Evolutionary conservation across 2,888 invertebrate genomes (phyloP).

Genomic region (Dinocampus coccinellae): DNA sequence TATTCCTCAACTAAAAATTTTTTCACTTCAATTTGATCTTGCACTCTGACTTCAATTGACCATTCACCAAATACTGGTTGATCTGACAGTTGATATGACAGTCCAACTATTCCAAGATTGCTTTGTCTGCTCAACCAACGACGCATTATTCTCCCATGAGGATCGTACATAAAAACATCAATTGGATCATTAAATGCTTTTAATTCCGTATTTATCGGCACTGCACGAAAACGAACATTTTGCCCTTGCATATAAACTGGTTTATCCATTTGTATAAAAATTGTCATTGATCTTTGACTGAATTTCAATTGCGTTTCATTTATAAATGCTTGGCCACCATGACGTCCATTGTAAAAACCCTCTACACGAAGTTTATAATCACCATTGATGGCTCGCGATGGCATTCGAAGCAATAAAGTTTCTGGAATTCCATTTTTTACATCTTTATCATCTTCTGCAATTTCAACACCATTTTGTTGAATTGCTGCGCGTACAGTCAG

Average conservation of each 20-base stretch:
- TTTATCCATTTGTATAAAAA: constrained; percentile 95
- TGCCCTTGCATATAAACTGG: constrained; percentile 96
- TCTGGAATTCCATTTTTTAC: constrained; percentile 90
- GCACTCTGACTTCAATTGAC: constrained; percentile 89
- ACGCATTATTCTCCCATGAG: constrained; percentile 87
- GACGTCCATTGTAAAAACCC: constrained; percentile 82
- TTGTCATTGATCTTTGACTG: constrained; percentile 92
- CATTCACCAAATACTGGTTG: constrained; percentile 94
- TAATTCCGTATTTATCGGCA: constrained; percentile 93
- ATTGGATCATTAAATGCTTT: constrained; percentile 92
- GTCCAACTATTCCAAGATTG: constrained; percentile 92
- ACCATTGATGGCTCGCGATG: constrained; percentile 85
- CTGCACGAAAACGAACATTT: constrained; percentile 88
- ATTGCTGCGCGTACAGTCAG: constrained; percentile 91
- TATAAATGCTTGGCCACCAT: constrained; percentile 89
- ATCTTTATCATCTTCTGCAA: constrained; percentile 84
- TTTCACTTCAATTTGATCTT: constrained; percentile 89
- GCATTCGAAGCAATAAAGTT: constrained; percentile 91
- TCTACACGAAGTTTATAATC: constrained; percentile 88
- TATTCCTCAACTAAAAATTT: constrained; percentile 93
- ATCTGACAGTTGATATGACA: constrained; percentile 90
- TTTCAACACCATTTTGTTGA: constrained; percentile 89
- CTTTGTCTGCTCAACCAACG: constrained; percentile 93
- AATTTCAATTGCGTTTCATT: constrained; percentile 90
- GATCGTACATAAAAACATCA: constrained; percentile 93